Base-by-base conservation (phyloP, 2,888 invertebrate species). In the Xylocampa areola region DNA sequence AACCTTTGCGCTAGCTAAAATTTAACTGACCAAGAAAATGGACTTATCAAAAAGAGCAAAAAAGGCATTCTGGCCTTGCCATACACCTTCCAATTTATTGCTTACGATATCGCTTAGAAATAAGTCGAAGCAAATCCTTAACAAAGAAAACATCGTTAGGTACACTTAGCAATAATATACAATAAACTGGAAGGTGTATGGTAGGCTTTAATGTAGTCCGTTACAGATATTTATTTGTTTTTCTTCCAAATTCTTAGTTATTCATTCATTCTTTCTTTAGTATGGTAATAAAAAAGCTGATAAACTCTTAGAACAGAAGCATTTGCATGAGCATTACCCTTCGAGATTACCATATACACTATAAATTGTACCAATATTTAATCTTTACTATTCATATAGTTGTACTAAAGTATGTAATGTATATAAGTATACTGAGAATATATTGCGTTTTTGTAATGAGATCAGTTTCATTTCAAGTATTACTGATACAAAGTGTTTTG, bases 291-390 rank as follows among this genome's bases (percentile, higher is more conserved):
- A 62, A 61, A 57, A 51, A 13, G 30, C 19, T 39, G 35, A 65
- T 54, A 58, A 55, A 63, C 35, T 55, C 35, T 48, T 35, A 57
- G 61, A 72, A 68, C 68, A 65, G 51, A 43, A 48, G 54, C 65
- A 72, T 72, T 72, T 65, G 53, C 62, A 72, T 68, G 36, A 27
- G 16, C 53, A 68, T 68, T 49, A 39, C 53, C 51, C 41, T 39
- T 17, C 7, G 37, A 51, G 51, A 72, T 72, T 72, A 35, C 65
- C 65, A 68, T 54, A 59, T 57, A 48, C 43, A 40, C 21, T 52
- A 65, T 57, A 59, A 52, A 62, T 59, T 62, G 44, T 68, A 53
- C 29, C 55, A 72, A 61, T 62, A 53, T 59, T 62, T 62, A 62
- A 65, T 72, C 32, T 65, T 66, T 41, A 58, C 61, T 59, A 52